Percentiles rank a stretch among this genome's conserved stretches.
phyloP scores from a whole-genome alignment of 2,888 invertebrate species.

The Scaeva pyrastri region DNA sequence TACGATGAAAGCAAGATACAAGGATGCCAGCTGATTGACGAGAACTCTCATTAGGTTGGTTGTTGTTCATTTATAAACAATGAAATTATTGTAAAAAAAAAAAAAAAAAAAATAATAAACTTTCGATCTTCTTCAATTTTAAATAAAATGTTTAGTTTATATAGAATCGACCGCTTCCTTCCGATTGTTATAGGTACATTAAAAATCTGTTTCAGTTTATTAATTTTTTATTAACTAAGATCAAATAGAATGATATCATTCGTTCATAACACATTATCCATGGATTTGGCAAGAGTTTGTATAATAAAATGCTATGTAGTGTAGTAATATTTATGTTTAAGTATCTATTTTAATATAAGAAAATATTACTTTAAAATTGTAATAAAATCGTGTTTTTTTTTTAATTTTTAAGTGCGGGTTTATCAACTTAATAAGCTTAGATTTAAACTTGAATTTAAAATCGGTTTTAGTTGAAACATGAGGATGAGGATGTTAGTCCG shows the following conservation, averaged over 20 bases:
- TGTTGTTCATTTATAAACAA: constrained; percentile 42
- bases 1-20: constrained; percentile 39
- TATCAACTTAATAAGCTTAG: too few species aligned
- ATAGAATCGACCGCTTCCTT: constrained; percentile 19
- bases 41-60: constrained; percentile 39
- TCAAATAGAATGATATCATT: constrained; percentile 51
- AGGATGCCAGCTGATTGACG: constrained; percentile 38
- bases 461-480: too few species aligned
- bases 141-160: neutral
- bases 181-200: constrained; percentile 22
- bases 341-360: constrained; percentile 8
- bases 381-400: too few species aligned
- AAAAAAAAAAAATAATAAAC: constrained; percentile 7
- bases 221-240: constrained; percentile 41
- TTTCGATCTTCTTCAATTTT: neutral
- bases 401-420: too few species aligned
- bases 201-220: constrained; percentile 16
- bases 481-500: too few species aligned
- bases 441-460: too few species aligned
- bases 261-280: constrained; percentile 57
- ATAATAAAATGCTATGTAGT: neutral
- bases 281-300: constrained; percentile 49
- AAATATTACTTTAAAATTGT: neutral
- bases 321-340: neutral
- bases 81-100: constrained; percentile 4